Conservation (phyloP, 2,888 invertebrate species). For the Amblyteles armatorius region DNA sequence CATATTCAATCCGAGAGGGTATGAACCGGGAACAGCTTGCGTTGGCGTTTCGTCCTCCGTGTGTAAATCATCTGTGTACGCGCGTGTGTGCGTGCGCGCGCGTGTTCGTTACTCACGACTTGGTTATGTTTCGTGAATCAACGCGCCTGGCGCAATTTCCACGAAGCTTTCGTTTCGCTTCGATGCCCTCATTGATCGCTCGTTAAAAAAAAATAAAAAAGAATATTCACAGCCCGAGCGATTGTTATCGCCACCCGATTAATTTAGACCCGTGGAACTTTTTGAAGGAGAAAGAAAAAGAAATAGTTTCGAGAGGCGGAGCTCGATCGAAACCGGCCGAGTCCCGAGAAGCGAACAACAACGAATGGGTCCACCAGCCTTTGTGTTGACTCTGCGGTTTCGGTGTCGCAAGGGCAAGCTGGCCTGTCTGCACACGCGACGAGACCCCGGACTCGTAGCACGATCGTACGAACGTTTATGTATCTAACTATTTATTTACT, state of each 20-base stretch:
- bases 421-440: not conserved
- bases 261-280: too few relatives aligned
- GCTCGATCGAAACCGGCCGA: too few relatives aligned
- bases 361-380: not conserved
- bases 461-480: too few relatives aligned
- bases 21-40: constrained; percentile 64
- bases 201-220: not conserved
- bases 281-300: not conserved
- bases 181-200: constrained; percentile 3
- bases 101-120: constrained; percentile 3
- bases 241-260: too few relatives aligned
- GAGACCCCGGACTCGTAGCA: not conserved
- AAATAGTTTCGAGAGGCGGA: not conserved
- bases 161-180: not conserved
- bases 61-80: constrained; percentile 52
- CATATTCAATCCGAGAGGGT: constrained; percentile 50
- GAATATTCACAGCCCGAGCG: too few relatives aligned
- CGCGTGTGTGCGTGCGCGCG: not conserved
- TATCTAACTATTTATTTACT: too few relatives aligned
- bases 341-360: not conserved
- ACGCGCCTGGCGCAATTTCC: constrained; percentile 18
- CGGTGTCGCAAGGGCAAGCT: not conserved
- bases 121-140: constrained; percentile 29
- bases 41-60: constrained; percentile 60
- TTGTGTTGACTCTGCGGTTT: not conserved